Evolutionary conservation across 2,888 invertebrate genomes (phyloP), one percentile per base, ranked within the genome.

Genomic region (Nycteola revayana): DNA sequence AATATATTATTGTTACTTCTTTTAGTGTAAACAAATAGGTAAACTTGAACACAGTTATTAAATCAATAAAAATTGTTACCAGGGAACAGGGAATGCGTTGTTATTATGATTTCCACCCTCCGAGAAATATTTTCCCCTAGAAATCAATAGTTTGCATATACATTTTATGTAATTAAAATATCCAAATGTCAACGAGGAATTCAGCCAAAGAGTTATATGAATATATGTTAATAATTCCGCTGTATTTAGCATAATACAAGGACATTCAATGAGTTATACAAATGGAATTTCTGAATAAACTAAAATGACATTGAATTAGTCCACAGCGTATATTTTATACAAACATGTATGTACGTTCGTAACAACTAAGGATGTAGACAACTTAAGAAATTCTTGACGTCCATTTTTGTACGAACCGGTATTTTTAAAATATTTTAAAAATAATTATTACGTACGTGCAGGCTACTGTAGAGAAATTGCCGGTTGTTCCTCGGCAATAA

Each of bases 401-500:
- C 34, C 41, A 42, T 33, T 39, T 40, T 58, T 37, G 37, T 51
- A 32, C 41, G 28, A 18, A 18, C 40, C 46, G 36, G 37, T 64
- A 57, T 58, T 66, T 73, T 72, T 66, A 60, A 69, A 70, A 62
- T 58, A 70, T 75, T 74, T 42, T 10, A 41, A 65, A 67, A 69
- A 71, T 75, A 76, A 77, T 75, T 69, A 69, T 62, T 60, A 66
- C 58, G 53, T 66, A 64, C 64, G 64, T 61, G 61, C 51, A 58
- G 49, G 75, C 78, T 78, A 75, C 78, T 74, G 71, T 73, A 62
- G 53, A 65, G 52, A 68, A 70, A 76, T 77, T 72, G 66, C 64
- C 55, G 69, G 64, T 64, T 65, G 63, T 67, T 60, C 65, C 63
- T 66, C 65, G 52, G 60, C 75, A 75, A 77, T 78, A 59, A 59